phyloP scores from a whole-genome alignment of 2,113 vertebrate genomes.

The Macrotus californicus region DNA sequence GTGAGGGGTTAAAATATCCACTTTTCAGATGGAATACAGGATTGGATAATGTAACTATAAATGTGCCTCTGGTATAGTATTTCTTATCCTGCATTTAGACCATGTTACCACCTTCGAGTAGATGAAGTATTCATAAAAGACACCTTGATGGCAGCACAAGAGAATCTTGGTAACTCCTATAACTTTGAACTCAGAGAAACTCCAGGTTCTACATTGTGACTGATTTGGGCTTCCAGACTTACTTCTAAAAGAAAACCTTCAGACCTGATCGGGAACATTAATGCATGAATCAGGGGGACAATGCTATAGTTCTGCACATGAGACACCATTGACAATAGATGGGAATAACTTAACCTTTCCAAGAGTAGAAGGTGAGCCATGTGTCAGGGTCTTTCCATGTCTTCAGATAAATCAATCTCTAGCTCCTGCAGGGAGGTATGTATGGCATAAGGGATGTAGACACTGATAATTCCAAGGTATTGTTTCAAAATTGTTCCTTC shows the following conservation, averaged over 20 bases:
- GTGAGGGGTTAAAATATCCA: neutral
- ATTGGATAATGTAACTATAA: neutral
- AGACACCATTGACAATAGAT: neutral
- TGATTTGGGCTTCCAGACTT: neutral
- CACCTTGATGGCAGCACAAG: neutral
- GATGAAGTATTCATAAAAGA: neutral
- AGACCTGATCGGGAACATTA: neutral
- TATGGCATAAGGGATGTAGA: neutral
- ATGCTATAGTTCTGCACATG: neutral
- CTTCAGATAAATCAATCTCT: neutral
- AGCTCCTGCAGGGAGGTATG: neutral
- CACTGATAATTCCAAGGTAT: neutral
- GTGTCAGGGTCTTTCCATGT: neutral
- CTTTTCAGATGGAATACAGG: neutral
- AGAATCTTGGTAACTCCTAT: neutral
- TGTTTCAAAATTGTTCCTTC: neutral
- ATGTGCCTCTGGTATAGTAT: neutral
- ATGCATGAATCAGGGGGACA: neutral
- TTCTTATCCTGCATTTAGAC: neutral
- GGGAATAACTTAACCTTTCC: neutral
- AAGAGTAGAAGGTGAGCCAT: neutral
- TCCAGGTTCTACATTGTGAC: neutral
- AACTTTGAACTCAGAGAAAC: neutral
- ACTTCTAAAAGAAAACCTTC: neutral
- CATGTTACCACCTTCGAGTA: neutral